Conservation (phyloP, 2,888 invertebrate genomes). For the Stegana nigrithorax region DNA sequence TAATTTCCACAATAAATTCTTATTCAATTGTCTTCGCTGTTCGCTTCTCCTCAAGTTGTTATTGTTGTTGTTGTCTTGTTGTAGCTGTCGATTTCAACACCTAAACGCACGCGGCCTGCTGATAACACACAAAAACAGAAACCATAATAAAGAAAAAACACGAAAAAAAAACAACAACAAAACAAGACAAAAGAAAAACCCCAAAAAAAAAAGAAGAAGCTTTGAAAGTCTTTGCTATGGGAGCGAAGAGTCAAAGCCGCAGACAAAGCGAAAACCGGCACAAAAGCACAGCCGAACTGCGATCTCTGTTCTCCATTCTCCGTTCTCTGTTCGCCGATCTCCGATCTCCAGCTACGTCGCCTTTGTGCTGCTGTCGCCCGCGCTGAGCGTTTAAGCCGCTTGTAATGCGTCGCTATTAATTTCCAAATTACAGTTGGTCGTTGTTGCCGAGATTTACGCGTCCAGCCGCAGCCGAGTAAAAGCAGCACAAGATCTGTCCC, state of each 20-base stretch:
- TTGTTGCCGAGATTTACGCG: too few relatives aligned
- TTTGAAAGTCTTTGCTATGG: background rate
- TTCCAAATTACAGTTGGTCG: slow-evolving; percentile 56
- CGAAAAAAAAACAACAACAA: slow-evolving; percentile 5
- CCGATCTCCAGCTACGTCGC: background rate
- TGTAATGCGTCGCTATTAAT: slow-evolving; percentile 59
- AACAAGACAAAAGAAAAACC: background rate
- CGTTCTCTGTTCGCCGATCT: background rate
- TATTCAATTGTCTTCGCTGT: slow-evolving; percentile 44
- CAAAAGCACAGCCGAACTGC: too few relatives aligned
- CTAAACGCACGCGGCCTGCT: slow-evolving; percentile 35
- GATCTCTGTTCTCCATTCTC: too few relatives aligned
- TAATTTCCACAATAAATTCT: slow-evolving; percentile 62
- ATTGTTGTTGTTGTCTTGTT: slow-evolving; percentile 31
- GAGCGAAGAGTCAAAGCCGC: too few relatives aligned
- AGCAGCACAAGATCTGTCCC: background rate
- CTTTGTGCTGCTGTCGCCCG: background rate
- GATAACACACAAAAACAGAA: slow-evolving; percentile 33
- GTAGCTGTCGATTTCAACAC: slow-evolving; percentile 64
- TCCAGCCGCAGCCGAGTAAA: too few relatives aligned
- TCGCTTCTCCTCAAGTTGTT: too few relatives aligned
- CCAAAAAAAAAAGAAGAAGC: background rate
- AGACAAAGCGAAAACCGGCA: too few relatives aligned
- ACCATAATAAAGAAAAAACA: background rate
- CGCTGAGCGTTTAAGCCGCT: slow-evolving; percentile 56